Base-by-base conservation (phyloP, 2,113 vertebrate genomes). In the Heliornis fulica region DNA sequence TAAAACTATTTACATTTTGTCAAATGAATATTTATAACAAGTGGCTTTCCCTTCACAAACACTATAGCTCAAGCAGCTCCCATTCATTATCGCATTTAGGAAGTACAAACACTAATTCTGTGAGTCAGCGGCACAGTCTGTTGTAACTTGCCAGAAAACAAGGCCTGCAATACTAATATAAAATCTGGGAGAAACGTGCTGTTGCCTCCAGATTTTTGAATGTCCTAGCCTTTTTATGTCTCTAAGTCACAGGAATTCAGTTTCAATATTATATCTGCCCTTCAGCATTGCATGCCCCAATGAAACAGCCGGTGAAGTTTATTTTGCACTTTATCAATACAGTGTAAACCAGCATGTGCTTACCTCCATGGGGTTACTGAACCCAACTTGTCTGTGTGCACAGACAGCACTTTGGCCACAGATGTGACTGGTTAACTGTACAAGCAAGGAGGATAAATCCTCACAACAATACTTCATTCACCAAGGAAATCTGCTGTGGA, bases 341-440 rank as follows among this genome's bases (percentile, higher is more conserved):
- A 86, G 97, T 91, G 93, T 98, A 98, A 98, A 98, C 95, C 97
- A 97, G 95, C 94, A 89, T 83, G 97, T 95, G 97, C 93, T 95
- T 91, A 96, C 97, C 96, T 98, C 97, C 89, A 70, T 69, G 75
- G 97, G 97, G 96, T 98, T 96, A 93, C 92, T 96, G 97, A 98
- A 97, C 97, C 93, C 94, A 97, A 94, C 89, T 97, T 97, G 97
- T 98, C 98, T 97, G 95, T 97, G 96, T 97, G 97, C 96, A 97
- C 96, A 98, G 98, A 98, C 97, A 96, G 95, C 94, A 85, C 96
- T 97, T 50, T 83, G 93, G 96, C 96, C 97, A 97, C 98, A 99
- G 98, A 98, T 98, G 97, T 98, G 98, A 97, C 97, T 98, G 95
- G 97, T 98, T 98, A 98, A 98, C 98, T 98, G 98, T 98, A 98